These are phyloP conservation scores for Panagrolaimus sp. DNA, from an alignment of 1,140 invertebrate species.

Conservation along the genomic window DNA sequence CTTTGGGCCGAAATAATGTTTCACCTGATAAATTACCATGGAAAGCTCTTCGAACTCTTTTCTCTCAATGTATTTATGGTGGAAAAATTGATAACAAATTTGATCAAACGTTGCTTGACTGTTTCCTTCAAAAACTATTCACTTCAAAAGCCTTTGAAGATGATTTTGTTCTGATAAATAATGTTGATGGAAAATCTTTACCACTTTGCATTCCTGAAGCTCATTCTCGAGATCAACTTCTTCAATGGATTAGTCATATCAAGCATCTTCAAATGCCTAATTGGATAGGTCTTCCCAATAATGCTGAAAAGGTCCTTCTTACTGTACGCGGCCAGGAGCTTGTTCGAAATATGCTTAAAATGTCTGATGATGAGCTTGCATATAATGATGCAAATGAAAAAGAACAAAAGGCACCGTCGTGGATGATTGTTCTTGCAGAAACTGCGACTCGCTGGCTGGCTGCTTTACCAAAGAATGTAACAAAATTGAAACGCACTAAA, in stretches of 20 bases:
- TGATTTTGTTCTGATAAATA: constrained; percentile 86
- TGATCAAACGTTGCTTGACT: constrained; percentile 87
- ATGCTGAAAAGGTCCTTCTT: constrained; percentile 91
- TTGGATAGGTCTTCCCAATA: constrained; percentile 96
- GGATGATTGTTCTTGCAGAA: constrained; percentile 91
- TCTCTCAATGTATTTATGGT: constrained; percentile 97
- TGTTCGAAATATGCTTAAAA: constrained; percentile 86
- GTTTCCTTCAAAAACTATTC: constrained; percentile 90
- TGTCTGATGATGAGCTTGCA: constrained; percentile 82
- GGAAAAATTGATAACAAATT: constrained; percentile 99
- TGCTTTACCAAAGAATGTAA: constrained; percentile 72
- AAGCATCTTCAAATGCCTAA: constrained; percentile 89
- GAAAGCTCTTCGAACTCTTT: constrained; percentile 87
- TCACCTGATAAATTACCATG: constrained; percentile 97
- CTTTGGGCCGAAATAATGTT: constrained; percentile 91
- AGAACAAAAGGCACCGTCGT: constrained; percentile 69
- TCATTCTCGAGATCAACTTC: constrained; percentile 85
- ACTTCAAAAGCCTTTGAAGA: constrained; percentile 87
- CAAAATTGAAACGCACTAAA: constrained; percentile 77
- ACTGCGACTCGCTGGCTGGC: constrained; percentile 86
- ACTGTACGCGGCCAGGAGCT: constrained; percentile 72
- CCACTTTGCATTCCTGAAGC: constrained; percentile 91
- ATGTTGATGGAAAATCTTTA: constrained; percentile 73
- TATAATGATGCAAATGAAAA: constrained; percentile 60
- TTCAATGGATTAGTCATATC: constrained; percentile 89